phyloP scores from a whole-genome alignment of 2,888 invertebrate species.

The Aporophyla lueneburgensis region DNA sequence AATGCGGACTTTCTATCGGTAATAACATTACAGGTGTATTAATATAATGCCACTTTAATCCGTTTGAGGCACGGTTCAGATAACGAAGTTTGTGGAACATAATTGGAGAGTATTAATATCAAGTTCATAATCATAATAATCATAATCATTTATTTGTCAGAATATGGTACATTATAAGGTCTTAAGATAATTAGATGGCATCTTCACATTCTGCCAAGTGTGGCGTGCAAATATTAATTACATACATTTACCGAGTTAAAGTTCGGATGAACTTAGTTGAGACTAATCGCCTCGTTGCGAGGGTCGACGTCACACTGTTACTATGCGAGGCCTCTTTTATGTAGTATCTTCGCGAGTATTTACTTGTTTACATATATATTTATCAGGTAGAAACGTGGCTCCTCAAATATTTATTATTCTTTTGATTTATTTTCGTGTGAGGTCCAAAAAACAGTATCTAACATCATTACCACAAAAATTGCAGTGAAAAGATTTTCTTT shows the following conservation, averaged over 20 bases:
- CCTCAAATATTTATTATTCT: neutral
- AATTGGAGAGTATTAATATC: constrained; percentile 83
- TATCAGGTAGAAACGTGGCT: neutral
- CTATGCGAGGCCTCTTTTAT: constrained; percentile 38
- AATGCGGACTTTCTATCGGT: constrained; percentile 46
- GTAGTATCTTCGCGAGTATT: constrained; percentile 16
- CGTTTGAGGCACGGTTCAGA: constrained; percentile 72
- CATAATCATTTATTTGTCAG: too few species aligned
- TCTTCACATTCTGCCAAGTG: too few species aligned
- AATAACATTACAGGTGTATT: constrained; percentile 64
- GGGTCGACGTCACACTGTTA: constrained; percentile 56
- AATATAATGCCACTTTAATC: constrained; percentile 68
- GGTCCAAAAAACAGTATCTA: too few species aligned
- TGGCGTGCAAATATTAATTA: too few species aligned
- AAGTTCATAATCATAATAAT: too few species aligned
- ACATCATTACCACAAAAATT: neutral
- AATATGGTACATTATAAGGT: too few species aligned
- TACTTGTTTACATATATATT: neutral
- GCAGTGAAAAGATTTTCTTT: neutral
- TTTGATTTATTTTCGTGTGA: neutral
- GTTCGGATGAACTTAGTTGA: constrained; percentile 74
- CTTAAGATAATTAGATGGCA: too few species aligned
- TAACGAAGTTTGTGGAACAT: constrained; percentile 79
- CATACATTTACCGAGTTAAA: constrained; percentile 78
- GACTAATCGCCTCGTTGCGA: constrained; percentile 75